phyloP scores from a whole-genome alignment of 2,888 invertebrate species.

The Pandemis corylana region DNA sequence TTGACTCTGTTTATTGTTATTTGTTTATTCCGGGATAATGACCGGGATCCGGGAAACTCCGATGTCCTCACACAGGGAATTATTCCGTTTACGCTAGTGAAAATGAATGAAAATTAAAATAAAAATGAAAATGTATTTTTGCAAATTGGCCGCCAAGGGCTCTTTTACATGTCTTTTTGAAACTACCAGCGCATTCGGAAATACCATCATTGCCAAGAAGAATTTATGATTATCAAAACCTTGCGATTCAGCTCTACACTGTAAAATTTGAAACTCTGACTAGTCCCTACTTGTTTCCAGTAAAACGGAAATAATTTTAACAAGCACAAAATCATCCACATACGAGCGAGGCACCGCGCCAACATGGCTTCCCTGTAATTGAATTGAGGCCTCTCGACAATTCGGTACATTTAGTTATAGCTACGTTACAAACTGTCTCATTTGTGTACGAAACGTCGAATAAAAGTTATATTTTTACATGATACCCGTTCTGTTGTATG shows the following conservation, averaged over 20 bases:
- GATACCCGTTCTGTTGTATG: background rate
- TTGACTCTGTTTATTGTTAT: conserved; percentile 19
- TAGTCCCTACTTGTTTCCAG: background rate
- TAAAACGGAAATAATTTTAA: background rate
- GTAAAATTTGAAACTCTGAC: background rate
- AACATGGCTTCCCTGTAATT: background rate
- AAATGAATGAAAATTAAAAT: too few relatives aligned
- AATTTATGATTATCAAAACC: too few relatives aligned
- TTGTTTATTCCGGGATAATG: conserved; percentile 23
- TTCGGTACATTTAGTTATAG: conserved; percentile 3
- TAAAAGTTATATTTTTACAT: background rate
- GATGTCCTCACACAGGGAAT: background rate
- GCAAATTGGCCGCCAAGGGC: too few relatives aligned
- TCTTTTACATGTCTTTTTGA: too few relatives aligned
- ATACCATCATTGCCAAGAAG: too few relatives aligned
- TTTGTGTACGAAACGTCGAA: background rate
- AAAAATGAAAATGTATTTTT: too few relatives aligned
- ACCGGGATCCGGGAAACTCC: background rate
- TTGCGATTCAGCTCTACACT: too few relatives aligned
- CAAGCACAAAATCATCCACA: background rate
- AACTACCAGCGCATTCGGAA: too few relatives aligned
- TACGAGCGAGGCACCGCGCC: background rate
- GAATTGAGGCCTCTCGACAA: conserved; percentile 5
- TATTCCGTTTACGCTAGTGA: background rate
- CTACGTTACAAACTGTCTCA: background rate